Percentiles rank a stretch among this genome's conserved stretches.
Evolutionary conservation across 2,797 vertebrate genomes (phyloP).

Genomic region (Cephalopachus bancanus): DNA sequence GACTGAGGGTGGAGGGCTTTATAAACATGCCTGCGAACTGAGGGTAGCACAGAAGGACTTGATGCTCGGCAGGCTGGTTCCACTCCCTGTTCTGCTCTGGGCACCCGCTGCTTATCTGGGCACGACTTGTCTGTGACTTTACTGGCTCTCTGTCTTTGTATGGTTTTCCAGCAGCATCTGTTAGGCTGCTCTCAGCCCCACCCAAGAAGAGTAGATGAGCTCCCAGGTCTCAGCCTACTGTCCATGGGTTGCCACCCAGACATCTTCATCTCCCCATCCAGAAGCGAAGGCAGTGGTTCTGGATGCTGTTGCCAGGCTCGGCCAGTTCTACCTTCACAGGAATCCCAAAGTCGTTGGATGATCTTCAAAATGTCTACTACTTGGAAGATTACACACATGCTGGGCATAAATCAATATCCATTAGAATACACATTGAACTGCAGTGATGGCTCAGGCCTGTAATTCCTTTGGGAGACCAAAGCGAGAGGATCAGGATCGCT

Average conservation of each 20-base stretch:
- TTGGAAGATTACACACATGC: neutral
- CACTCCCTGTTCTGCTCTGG: neutral
- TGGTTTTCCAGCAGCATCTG: neutral
- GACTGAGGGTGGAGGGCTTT: neutral
- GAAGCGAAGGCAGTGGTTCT: neutral
- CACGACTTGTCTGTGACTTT: neutral
- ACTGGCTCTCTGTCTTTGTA: neutral
- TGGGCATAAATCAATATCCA: neutral
- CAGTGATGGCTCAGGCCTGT: too few relatives aligned
- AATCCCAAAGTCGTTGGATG: neutral
- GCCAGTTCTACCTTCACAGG: neutral
- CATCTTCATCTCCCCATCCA: neutral
- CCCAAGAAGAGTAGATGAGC: neutral
- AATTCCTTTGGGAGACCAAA: too few relatives aligned
- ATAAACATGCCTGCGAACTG: fast-evolving
- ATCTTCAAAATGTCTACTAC: neutral
- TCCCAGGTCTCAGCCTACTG: neutral
- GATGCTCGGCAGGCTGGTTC: neutral
- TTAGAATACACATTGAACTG: neutral
- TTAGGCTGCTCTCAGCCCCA: neutral
- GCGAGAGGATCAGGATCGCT: too few relatives aligned
- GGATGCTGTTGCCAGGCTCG: neutral
- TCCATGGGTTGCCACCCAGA: neutral
- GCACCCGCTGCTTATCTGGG: neutral
- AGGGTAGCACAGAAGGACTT: neutral